These are phyloP conservation scores for Cheumatopsyche charites DNA, from an alignment of 1,140 invertebrate species.

Conservation along the genomic window DNA sequence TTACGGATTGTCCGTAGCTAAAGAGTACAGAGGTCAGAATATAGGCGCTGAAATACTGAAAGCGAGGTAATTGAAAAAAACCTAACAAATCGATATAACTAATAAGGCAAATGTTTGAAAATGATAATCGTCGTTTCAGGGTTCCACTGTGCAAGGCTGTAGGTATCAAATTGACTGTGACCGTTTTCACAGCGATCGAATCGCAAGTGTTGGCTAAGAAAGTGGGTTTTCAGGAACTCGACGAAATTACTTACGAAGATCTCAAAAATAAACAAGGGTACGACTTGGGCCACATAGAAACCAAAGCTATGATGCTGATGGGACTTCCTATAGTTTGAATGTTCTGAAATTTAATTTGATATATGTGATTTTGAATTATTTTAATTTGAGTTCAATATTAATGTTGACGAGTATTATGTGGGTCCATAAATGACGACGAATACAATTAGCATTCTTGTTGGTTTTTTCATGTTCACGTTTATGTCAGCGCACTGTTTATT, in stretches of 20 bases:
- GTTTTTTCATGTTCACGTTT: no score
- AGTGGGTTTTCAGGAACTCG: conserved; percentile 39
- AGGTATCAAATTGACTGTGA: conserved; percentile 40
- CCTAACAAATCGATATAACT: background rate
- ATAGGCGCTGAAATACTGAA: conserved; percentile 57
- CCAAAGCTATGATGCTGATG: conserved; percentile 34
- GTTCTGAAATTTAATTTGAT: no score
- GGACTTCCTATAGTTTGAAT: conserved; percentile 32
- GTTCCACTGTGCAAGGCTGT: conserved; percentile 44
- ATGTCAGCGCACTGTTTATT: no score
- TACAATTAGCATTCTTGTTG: no score
- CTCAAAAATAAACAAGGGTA: conserved; percentile 30
- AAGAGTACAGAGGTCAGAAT: conserved; percentile 56
- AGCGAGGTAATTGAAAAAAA: conserved; percentile 51
- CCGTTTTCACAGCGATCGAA: conserved; percentile 44
- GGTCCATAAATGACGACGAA: no score
- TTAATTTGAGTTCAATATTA: no score
- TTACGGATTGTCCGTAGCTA: conserved; percentile 55
- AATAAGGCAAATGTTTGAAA: conserved; percentile 7
- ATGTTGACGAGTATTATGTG: no score
- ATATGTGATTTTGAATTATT: no score
- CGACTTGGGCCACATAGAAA: conserved; percentile 30
- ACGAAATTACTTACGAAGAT: conserved; percentile 36
- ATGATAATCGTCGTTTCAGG: conserved; percentile 25
- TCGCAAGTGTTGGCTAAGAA: conserved; percentile 44